phyloP scores from a whole-genome alignment of 2,797 vertebrate species.

The Falco biarmicus region DNA sequence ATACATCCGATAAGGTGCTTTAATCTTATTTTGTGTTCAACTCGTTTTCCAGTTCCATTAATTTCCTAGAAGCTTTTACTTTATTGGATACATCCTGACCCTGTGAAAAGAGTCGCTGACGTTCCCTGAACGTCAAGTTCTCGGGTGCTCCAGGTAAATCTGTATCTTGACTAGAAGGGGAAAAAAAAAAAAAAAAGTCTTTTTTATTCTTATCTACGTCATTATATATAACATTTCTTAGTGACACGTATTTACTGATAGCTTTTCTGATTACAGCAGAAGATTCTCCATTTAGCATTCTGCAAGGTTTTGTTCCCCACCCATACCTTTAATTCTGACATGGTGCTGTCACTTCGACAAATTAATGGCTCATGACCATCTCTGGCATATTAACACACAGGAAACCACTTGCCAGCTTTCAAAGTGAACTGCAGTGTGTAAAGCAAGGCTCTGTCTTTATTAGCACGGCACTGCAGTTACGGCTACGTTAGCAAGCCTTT shows the following conservation, averaged over 20 bases:
- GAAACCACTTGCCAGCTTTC: neutral
- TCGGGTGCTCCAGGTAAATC: constrained; percentile 90
- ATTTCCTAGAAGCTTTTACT: constrained; percentile 96
- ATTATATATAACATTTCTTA: neutral
- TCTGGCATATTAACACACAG: neutral
- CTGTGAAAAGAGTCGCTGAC: constrained; percentile 98
- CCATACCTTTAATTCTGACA: neutral
- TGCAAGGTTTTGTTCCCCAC: neutral
- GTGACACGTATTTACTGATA: neutral
- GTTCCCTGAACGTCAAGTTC: constrained; percentile 94
- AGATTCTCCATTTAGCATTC: neutral
- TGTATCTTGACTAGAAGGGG: constrained; percentile 84
- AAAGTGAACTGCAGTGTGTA: neutral
- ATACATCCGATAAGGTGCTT: constrained; percentile 67
- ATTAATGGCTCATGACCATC: neutral
- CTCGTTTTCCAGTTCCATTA: constrained; percentile 98
- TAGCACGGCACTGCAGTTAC: neutral
- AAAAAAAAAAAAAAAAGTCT: neutral
- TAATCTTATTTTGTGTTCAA: constrained; percentile 90
- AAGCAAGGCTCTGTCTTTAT: neutral
- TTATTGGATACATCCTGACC: constrained; percentile 97
- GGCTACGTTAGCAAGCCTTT: neutral
- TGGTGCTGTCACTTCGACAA: neutral
- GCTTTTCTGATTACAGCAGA: neutral
- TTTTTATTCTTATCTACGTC: neutral